Base-by-base conservation (phyloP, 2,113 vertebrate genomes). In the Anolis sagrei region DNA sequence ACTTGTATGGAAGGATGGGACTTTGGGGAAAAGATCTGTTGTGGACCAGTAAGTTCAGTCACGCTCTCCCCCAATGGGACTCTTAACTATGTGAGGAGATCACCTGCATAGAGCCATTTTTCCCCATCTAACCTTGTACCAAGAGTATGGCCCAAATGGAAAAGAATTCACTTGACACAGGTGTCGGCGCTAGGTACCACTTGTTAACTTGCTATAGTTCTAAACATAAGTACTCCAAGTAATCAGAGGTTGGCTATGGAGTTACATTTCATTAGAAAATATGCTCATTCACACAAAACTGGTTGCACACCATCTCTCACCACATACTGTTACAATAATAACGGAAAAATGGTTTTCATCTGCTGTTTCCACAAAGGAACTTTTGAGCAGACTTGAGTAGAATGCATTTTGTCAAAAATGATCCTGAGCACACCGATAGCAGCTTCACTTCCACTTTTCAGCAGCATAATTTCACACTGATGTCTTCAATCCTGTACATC, bases 401-500 rank as follows among this genome's bases (percentile, higher is more conserved):
- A 61, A 32, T 81, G 83, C 70, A 83, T 87, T 78, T 68, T 83
- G 76, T 51, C 16, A 86, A 87, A 87, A 89, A 89, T 51, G 27
- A 5, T 73, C 86, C 89, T 86, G 80, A 49, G 84, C 78, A 86
- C 91, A 36, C 89, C 32, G n/a, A 54, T 44, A 44, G 39, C 62
- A 79, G 85, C 87, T 92, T 93, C 80, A 83, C 23, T 79, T 87
- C 81, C 61, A 85, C 77, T 79, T 29, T 87, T 87, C 76, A 79
- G 7, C 23, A 88, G 81, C 34, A 4, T 81, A 88, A 90, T 80
- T 82, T 4, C 61, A 32, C 54, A 88, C 44, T 80, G 84, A 80
- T 85, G 74, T 25, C 49, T 92, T 97, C 92, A 99, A 93, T 99
- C 98, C 91, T 99, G 98, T 85, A 99, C 98, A 91, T 99, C 98